Base-by-base conservation (phyloP, 2,888 invertebrate genomes). In the Hypolimnas misippus region DNA sequence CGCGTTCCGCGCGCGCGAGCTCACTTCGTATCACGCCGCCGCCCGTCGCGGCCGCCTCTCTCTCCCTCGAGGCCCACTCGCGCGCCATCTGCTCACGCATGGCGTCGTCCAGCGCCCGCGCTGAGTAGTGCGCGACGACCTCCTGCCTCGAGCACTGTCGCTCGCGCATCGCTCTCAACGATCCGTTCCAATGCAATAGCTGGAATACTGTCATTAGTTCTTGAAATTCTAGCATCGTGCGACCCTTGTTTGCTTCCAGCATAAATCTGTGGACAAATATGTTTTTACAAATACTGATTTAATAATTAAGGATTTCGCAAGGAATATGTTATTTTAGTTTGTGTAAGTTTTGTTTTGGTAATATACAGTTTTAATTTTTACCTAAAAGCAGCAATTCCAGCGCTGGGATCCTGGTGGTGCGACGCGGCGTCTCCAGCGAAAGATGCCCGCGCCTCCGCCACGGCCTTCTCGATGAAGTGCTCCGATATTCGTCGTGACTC, bases 201-300 rank as follows among this genome's bases (percentile, higher is more conserved):
- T 98, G 98, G 89, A 98, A 98, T 52, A 98, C 98, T n/a, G 98
- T 98, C 98, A 98, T 98, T 77, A 98, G 91, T 84, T 98, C 98
- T 87, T 98, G 98, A 92, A 98, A 98, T 87, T 98, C 98, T 70
- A 98, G 93, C 98, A 98, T 98, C 57, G 98, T 98, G 70, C 97
- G 95, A 10, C 98, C 98, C 71, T 97, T 98, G 87, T 96, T 97
- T 33, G 94, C 94, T 87, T 94, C 95, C 72, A 95, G 85, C 95
- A 95, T 95, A 78, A 95, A 95, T 78, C 96, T 95, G 81, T 25
- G 68, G 68, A 68, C 8, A 59, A 57, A 53, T 55, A 63, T 59
- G 62, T 53, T 60, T n/a, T 40, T 53, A 52, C 38, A 29, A 21
- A 25, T 40, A 42, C 16, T n/a, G n/a, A n/a, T n/a, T n/a, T n/a